A percentile compares a stretch with the other conserved stretches of the same genome.
phyloP scores from a whole-genome alignment of 2,797 vertebrate species.

The Allobates femoralis region DNA sequence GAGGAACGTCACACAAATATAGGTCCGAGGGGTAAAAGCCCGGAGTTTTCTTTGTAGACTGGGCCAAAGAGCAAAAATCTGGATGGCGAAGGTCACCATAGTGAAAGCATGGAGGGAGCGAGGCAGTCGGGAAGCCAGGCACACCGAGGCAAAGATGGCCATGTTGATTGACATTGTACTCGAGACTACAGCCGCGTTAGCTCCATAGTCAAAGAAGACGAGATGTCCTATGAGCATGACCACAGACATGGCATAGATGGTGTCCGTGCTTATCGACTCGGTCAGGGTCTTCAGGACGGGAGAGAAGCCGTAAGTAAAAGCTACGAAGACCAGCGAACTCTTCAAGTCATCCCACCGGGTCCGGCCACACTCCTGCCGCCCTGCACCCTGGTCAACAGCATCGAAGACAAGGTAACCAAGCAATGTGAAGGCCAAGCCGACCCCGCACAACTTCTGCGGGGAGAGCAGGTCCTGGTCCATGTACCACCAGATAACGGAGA shows the following conservation, averaged over 20 bases:
- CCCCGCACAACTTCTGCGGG: constrained; percentile 82
- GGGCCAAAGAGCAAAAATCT: constrained; percentile 96
- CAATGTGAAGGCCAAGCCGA: constrained; percentile 79
- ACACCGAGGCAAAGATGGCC: constrained; percentile 94
- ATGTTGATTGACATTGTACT: constrained; percentile 96
- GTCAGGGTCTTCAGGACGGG: constrained; percentile 95
- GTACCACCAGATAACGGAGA: constrained; percentile 93
- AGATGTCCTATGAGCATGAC: constrained; percentile 96
- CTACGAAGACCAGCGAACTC: constrained; percentile 88
- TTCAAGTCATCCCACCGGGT: constrained; percentile 89
- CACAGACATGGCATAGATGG: constrained; percentile 95
- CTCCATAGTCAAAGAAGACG: constrained; percentile 89
- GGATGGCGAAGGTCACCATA: constrained; percentile 92
- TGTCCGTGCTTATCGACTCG: constrained; percentile 96
- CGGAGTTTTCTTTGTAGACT: constrained; percentile 90
- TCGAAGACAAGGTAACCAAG: constrained; percentile 88
- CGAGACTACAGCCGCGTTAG: constrained; percentile 83
- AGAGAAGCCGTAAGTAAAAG: constrained; percentile 96
- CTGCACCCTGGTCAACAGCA: constrained; percentile 73
- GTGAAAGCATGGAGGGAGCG: constrained; percentile 91
- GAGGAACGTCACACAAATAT: constrained; percentile 80
- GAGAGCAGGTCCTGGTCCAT: constrained; percentile 88
- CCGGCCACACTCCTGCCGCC: constrained; percentile 73
- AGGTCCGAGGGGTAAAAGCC: constrained; percentile 77
- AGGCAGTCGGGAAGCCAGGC: constrained; percentile 91